phyloP scores from a whole-genome alignment of 1,140 invertebrate genomes.

The Hypothenemus hampei region DNA sequence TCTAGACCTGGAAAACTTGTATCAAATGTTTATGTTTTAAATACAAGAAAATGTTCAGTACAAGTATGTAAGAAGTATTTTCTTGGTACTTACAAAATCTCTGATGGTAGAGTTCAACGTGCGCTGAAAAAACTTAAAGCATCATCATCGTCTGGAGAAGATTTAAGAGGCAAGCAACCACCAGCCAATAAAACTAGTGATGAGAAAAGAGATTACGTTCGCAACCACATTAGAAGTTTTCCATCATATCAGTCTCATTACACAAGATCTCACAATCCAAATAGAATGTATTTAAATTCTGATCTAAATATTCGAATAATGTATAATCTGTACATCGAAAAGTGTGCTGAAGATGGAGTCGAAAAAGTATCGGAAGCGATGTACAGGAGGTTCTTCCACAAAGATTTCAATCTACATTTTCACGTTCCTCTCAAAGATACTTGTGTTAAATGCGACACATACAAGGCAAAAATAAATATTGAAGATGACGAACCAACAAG shows the following conservation, averaged over 20 bases:
- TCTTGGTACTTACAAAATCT: not conserved
- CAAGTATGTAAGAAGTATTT: not conserved
- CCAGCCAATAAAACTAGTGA: not conserved
- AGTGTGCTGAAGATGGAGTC: not conserved
- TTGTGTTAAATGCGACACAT: constrained; percentile 13
- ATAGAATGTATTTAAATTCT: constrained; percentile 5
- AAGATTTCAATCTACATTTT: constrained; percentile 10
- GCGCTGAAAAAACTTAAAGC: not conserved
- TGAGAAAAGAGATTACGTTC: not conserved
- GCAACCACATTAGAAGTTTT: not conserved
- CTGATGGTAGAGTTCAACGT: not conserved
- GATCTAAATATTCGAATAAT: constrained; percentile 8
- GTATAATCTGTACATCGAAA: constrained; percentile 4
- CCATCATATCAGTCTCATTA: not conserved
- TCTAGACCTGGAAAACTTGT: too few relatives aligned
- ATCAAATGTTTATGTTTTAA: too few relatives aligned
- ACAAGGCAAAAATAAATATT: constrained; percentile 1
- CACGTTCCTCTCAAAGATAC: constrained; percentile 3
- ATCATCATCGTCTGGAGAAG: too few relatives aligned
- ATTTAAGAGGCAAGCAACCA: not conserved
- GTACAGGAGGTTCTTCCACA: constrained; percentile 4
- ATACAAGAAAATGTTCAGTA: too few relatives aligned
- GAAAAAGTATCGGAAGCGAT: not conserved
- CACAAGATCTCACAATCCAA: constrained; percentile 2
- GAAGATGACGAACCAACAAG: not conserved